phyloP scores from a whole-genome alignment of 2,797 vertebrate species.

The Huso huso region DNA sequence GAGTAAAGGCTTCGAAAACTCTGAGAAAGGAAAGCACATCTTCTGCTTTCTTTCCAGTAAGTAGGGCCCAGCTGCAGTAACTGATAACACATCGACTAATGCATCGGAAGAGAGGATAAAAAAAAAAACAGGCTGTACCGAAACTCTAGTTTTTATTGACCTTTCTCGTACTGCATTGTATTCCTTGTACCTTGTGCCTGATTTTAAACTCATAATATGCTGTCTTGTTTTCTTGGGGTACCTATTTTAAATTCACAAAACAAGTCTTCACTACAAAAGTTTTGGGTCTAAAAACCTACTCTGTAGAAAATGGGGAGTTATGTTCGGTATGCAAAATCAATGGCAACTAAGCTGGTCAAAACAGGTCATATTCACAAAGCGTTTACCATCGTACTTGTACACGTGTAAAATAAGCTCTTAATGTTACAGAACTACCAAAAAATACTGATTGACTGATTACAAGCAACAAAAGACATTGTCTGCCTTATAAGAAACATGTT shows the following conservation, averaged over 20 bases:
- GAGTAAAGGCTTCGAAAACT: background rate
- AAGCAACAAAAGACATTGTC: too few species aligned
- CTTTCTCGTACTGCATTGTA: background rate
- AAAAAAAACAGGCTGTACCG: background rate
- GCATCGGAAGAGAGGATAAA: conserved; percentile 2
- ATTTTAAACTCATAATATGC: background rate
- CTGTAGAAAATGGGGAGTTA: background rate
- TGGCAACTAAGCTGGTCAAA: too few species aligned
- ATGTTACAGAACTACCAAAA: too few species aligned
- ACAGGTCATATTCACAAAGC: too few species aligned
- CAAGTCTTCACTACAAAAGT: background rate
- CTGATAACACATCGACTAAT: conserved; percentile 11
- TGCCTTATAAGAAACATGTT: too few species aligned
- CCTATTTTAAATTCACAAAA: background rate
- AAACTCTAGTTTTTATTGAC: background rate
- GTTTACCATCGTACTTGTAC: too few species aligned
- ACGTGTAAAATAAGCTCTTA: too few species aligned
- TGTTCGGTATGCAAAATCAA: background rate
- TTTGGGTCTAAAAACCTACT: background rate
- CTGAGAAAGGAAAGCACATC: conserved; percentile 17
- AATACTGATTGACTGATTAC: too few species aligned
- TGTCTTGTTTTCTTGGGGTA: background rate
- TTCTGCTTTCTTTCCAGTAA: conserved; percentile 18
- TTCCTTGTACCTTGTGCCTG: background rate
- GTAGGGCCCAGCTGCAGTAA: conserved; percentile 12